Evolutionary conservation across 2,888 invertebrate species (phyloP).

Genomic region (Acanthosepion esculentum): DNA sequence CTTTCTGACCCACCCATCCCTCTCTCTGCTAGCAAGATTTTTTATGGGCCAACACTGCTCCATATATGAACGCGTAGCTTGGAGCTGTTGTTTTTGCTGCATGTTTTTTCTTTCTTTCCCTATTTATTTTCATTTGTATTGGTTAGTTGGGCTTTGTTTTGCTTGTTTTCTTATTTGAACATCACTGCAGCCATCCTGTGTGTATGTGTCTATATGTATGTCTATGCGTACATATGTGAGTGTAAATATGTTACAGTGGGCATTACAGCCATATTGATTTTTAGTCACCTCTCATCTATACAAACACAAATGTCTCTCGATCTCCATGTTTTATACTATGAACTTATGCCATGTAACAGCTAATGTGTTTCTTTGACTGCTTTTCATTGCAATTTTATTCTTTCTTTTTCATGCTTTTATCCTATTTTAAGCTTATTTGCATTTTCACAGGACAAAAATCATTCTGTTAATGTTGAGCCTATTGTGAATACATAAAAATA

Average conservation of each 20-base stretch:
- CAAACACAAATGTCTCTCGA: not conserved
- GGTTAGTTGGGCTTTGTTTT: slow-evolving; percentile 40
- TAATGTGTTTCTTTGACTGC: slow-evolving; percentile 3
- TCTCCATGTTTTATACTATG: not conserved
- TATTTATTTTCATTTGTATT: not conserved
- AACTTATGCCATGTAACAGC: not conserved
- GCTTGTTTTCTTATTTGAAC: not conserved
- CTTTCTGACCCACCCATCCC: too few species aligned
- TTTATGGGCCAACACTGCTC: slow-evolving; percentile 20
- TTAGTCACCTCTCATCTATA: not conserved
- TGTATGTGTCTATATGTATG: not conserved
- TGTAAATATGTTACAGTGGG: not conserved
- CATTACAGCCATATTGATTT: not conserved
- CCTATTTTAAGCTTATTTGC: not conserved
- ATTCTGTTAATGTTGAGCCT: not conserved
- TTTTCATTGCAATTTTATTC: not conserved
- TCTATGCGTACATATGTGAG: too few species aligned
- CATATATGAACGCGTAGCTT: slow-evolving; percentile 47
- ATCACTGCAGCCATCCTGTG: slow-evolving; percentile 34
- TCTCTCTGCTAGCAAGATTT: not conserved
- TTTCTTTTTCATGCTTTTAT: not conserved
- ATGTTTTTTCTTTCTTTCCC: not conserved
- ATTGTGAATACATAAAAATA: too few species aligned
- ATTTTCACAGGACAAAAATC: not conserved
- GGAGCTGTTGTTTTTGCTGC: slow-evolving; percentile 40